Conservation (phyloP, 2,113 vertebrate species). For the Phylloscopus trochilus region DNA sequence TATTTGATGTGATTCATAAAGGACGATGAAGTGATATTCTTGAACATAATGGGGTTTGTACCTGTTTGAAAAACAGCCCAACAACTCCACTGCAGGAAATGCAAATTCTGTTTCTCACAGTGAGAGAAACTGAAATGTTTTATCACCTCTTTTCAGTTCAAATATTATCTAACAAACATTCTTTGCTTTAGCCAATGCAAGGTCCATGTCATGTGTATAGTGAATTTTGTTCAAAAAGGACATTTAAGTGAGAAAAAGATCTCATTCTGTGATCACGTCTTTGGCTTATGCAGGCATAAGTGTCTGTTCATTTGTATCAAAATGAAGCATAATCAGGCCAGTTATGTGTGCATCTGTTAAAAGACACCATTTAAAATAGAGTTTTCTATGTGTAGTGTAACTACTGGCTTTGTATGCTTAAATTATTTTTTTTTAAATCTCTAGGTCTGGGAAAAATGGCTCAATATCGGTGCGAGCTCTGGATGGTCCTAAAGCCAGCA, state of each 20-base stretch:
- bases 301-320: background rate
- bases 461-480: slow-evolving; percentile 89
- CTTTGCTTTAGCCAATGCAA: background rate
- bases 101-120: background rate
- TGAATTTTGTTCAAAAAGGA: background rate
- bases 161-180: background rate
- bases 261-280: background rate
- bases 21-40: background rate
- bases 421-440: background rate
- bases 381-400: background rate
- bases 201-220: background rate
- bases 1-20: background rate
- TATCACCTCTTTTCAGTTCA: background rate
- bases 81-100: background rate
- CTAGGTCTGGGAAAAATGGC: slow-evolving; percentile 90
- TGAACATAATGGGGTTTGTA: background rate
- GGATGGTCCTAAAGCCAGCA: slow-evolving; percentile 89
- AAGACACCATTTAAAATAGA: background rate
- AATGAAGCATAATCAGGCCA: background rate
- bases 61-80: background rate
- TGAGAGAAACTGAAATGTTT: background rate
- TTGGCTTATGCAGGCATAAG: background rate
- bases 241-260: background rate
- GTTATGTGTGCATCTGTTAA: background rate
- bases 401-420: background rate